phyloP scores from a whole-genome alignment of 2,113 vertebrate genomes.

The Megaptera novaeangliae region DNA sequence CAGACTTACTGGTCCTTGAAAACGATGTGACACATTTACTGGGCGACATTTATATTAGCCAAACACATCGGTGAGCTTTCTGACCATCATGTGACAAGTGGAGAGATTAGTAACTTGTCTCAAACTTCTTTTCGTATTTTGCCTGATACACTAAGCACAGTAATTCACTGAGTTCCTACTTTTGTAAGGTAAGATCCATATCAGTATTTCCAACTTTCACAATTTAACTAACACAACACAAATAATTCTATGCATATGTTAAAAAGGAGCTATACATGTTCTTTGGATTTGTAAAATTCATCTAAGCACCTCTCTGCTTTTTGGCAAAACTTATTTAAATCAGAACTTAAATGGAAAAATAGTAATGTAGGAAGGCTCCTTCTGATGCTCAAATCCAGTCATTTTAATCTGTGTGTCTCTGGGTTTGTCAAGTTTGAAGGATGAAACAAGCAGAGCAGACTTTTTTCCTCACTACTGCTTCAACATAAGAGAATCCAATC shows the following conservation, averaged over 20 bases:
- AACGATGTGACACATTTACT: background rate
- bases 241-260: background rate
- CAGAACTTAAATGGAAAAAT: background rate
- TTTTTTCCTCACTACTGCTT: background rate
- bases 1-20: background rate
- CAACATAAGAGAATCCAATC: background rate
- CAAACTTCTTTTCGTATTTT: background rate
- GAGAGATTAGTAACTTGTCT: constrained; percentile 7
- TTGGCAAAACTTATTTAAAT: background rate
- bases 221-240: background rate
- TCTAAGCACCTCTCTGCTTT: background rate
- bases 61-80: background rate
- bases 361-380: fast-evolving
- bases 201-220: background rate
- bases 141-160: background rate
- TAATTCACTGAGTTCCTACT: background rate
- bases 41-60: background rate
- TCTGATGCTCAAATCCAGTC: background rate
- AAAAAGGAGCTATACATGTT: background rate
- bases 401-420: background rate
- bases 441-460: background rate
- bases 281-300: background rate
- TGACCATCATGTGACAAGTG: background rate
- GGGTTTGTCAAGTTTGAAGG: background rate
- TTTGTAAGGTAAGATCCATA: background rate